Evolutionary conservation across 2,797 vertebrate species (phyloP).

Genomic region (Cygnus olor): DNA sequence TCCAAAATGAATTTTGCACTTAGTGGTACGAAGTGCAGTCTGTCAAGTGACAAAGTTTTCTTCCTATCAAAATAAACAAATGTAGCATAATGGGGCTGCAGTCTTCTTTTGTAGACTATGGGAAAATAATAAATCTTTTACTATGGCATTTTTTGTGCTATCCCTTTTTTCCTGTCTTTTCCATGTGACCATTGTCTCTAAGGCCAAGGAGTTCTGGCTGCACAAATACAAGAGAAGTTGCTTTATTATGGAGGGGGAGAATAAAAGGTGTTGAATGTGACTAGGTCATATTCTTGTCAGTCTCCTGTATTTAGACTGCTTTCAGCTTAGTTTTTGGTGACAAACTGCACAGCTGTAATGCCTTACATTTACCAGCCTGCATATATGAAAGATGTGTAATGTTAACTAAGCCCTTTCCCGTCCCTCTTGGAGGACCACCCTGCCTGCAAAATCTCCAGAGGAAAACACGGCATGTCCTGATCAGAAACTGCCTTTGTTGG

Average conservation of each 20-base stretch:
- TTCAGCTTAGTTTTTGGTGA: constrained; percentile 71
- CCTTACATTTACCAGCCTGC: constrained; percentile 76
- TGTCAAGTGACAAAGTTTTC: neutral
- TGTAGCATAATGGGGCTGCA: neutral
- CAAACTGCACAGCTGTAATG: constrained; percentile 75
- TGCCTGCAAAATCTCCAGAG: constrained; percentile 69
- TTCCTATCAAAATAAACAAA: constrained; percentile 11
- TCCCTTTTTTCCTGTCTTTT: neutral
- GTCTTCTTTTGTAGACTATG: neutral
- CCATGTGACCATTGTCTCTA: neutral
- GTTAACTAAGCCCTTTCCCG: constrained; percentile 69
- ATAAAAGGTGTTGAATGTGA: constrained; percentile 43
- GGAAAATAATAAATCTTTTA: neutral
- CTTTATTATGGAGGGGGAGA: neutral
- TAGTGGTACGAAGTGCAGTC: neutral
- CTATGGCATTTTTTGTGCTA: neutral
- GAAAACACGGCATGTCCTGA: constrained; percentile 54
- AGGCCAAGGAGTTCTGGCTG: neutral
- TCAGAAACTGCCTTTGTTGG: constrained; percentile 75
- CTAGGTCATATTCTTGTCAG: neutral
- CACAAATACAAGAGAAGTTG: neutral
- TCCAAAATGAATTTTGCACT: neutral
- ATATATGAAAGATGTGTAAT: constrained; percentile 75
- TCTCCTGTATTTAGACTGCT: constrained; percentile 32
- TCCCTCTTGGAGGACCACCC: constrained; percentile 75